Conservation (phyloP, 2,797 vertebrate genomes). For the Acrocephalus scirpaceus region DNA sequence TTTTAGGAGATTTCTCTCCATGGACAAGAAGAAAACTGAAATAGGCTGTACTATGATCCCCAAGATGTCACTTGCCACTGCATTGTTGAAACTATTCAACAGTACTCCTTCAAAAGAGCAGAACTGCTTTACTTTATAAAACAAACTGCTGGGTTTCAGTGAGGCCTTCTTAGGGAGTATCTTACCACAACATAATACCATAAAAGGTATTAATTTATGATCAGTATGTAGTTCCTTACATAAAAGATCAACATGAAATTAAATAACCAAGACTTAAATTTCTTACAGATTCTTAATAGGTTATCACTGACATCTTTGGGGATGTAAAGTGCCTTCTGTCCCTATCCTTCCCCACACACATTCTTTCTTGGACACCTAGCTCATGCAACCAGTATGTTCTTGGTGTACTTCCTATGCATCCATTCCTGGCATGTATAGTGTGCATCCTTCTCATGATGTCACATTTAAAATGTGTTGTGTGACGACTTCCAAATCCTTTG, state of each 20-base stretch:
- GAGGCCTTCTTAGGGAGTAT: not conserved
- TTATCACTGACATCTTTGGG: not conserved
- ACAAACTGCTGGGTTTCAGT: not conserved
- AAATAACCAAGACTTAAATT: not conserved
- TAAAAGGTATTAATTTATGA: not conserved
- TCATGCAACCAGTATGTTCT: not conserved
- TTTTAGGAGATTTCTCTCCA: not conserved
- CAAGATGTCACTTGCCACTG: not conserved
- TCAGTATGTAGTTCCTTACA: not conserved
- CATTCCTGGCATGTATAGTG: rapidly evolving
- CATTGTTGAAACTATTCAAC: not conserved
- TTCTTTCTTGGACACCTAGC: not conserved
- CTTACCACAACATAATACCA: not conserved
- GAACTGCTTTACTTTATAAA: not conserved
- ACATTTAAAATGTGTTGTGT: not conserved
- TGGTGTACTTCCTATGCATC: not conserved
- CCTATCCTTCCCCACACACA: not conserved
- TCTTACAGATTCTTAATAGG: not conserved
- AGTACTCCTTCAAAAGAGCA: not conserved
- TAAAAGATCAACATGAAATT: not conserved
- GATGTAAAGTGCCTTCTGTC: not conserved
- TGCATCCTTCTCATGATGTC: not conserved
- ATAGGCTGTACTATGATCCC: not conserved
- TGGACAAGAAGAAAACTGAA: not conserved
- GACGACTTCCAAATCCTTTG: not conserved